These are phyloP conservation scores for Diabrotica balteata DNA, from an alignment of 2,888 invertebrate genomes.

Conservation along the genomic window DNA sequence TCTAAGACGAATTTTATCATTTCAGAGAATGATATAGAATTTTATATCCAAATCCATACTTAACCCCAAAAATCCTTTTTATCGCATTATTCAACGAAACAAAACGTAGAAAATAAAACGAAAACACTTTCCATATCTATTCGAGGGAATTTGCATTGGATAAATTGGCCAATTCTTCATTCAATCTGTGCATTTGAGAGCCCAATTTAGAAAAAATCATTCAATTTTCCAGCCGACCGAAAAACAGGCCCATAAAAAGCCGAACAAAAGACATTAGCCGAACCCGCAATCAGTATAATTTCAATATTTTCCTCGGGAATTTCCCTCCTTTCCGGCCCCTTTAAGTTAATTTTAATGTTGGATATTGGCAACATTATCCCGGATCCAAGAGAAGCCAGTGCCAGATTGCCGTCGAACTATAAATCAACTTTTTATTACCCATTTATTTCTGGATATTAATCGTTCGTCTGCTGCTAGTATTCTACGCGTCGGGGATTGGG, in stretches of 20 bases:
- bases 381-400: conserved; percentile 27
- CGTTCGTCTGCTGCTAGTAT: conserved; percentile 46
- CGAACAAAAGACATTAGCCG: conserved; percentile 39
- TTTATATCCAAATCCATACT: too few relatives aligned
- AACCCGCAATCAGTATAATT: conserved; percentile 51
- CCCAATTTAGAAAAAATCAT: conserved; percentile 49
- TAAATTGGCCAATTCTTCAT: conserved; percentile 32
- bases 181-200: conserved; percentile 43
- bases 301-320: conserved; percentile 50
- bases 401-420: conserved; percentile 54
- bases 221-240: conserved; percentile 53
- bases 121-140: too few relatives aligned
- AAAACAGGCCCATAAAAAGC: conserved; percentile 49
- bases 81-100: too few relatives aligned
- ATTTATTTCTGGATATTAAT: conserved; percentile 59
- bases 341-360: conserved; percentile 57
- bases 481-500: conserved; percentile 46
- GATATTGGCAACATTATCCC: conserved; percentile 54
- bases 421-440: conserved; percentile 61
- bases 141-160: conserved; percentile 16
- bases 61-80: too few relatives aligned
- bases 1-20: too few relatives aligned
- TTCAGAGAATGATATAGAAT: too few relatives aligned
- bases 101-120: too few relatives aligned
- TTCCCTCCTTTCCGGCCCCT: conserved; percentile 42